Evolutionary conservation across 2,113 vertebrate species (phyloP).

Genomic region (Reinhardtius hippoglossoides): DNA sequence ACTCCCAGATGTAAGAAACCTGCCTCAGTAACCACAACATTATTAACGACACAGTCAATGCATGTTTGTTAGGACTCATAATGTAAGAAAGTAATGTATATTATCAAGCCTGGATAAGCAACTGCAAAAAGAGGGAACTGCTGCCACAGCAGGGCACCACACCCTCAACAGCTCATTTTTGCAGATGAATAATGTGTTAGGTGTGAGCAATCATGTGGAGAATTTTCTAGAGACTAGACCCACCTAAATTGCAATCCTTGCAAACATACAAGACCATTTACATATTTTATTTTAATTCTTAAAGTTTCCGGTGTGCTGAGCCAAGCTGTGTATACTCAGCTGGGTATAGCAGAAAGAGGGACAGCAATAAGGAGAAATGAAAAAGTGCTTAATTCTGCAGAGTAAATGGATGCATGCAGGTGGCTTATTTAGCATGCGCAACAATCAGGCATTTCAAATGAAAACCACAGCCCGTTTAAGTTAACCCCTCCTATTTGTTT

Average conservation of each 20-base stretch:
- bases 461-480: conserved; percentile 35
- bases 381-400: conserved; percentile 27
- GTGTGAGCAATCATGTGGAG: not conserved
- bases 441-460: conserved; percentile 42
- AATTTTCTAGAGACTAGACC: not conserved
- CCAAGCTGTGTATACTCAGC: conserved; percentile 25
- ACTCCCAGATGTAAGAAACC: not conserved
- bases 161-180: not conserved
- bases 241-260: not conserved
- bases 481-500: conserved; percentile 38
- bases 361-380: conserved; percentile 30
- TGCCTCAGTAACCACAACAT: not conserved
- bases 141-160: no score
- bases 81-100: not conserved
- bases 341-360: conserved; percentile 16
- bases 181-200: not conserved
- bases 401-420: conserved; percentile 53
- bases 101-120: not conserved
- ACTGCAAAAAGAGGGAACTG: not conserved
- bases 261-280: not conserved
- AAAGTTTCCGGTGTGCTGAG: conserved; percentile 1
- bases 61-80: not conserved
- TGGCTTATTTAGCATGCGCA: conserved; percentile 30
- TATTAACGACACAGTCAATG: not conserved
- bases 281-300: conserved; percentile 20